A percentile compares a stretch with the other conserved stretches of the same genome.
These are phyloP conservation scores for Carlito syrichta DNA, from an alignment of 2,113 vertebrate genomes.

Conservation along the genomic window DNA sequence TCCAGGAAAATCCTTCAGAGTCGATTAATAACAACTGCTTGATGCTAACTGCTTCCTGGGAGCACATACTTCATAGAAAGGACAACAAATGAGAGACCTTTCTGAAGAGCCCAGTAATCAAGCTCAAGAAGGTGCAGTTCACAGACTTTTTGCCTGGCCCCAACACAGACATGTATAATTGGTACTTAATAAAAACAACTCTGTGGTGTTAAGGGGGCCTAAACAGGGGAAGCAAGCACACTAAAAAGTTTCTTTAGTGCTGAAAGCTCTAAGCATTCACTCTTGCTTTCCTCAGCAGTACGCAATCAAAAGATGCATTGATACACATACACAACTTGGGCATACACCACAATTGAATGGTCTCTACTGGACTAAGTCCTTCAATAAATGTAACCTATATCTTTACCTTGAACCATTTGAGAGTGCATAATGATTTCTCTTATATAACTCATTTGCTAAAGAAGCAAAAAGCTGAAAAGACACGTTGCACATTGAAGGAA, in stretches of 20 bases:
- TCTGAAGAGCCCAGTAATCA: slow-evolving; percentile 10
- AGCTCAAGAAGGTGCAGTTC: slow-evolving; percentile 9
- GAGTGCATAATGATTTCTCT: not conserved
- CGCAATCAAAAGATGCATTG: not conserved
- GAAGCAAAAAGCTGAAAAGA: slow-evolving; percentile 30
- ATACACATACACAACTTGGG: too few species aligned
- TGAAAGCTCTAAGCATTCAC: not conserved
- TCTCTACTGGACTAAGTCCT: not conserved
- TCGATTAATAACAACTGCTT: slow-evolving; percentile 1
- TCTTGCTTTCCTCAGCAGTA: not conserved
- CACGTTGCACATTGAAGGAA: not conserved
- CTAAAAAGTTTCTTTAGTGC: not conserved
- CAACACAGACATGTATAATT: not conserved
- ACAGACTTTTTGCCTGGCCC: not conserved
- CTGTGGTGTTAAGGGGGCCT: not conserved
- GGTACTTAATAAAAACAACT: slow-evolving; percentile 43
- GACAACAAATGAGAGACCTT: not conserved
- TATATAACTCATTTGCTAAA: not conserved
- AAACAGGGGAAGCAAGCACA: not conserved
- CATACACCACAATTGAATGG: not conserved
- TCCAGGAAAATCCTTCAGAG: slow-evolving; percentile 16
- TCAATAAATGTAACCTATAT: not conserved
- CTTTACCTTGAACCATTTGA: not conserved
- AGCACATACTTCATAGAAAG: not conserved
- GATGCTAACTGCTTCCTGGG: not conserved